phyloP scores from a whole-genome alignment of 2,113 vertebrate species.

The Datnioides undecimradiatus region DNA sequence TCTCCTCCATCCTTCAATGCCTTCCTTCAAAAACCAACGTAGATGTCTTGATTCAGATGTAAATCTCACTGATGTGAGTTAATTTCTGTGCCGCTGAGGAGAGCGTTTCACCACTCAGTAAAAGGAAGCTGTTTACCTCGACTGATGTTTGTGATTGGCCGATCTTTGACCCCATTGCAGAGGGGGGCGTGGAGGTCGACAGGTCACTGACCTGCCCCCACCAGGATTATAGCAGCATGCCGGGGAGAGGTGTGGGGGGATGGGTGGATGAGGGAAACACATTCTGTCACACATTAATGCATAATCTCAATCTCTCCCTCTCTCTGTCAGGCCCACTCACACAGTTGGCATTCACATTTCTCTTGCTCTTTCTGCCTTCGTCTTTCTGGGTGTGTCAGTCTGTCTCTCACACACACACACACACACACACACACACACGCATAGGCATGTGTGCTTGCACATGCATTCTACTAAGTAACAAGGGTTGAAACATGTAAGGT shows the following conservation, averaged over 20 bases:
- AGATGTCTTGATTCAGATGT: background rate
- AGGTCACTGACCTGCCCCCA: conserved; percentile 46
- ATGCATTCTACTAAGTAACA: background rate
- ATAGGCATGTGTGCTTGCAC: background rate
- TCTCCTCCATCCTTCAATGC: background rate
- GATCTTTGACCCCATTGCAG: conserved; percentile 55
- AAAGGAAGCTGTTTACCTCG: conserved; percentile 26
- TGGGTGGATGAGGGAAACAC: conserved; percentile 39
- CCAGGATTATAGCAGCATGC: conserved; percentile 54
- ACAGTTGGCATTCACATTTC: conserved; percentile 47
- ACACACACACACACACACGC: background rate
- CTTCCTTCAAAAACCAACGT: background rate
- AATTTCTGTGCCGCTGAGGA: background rate
- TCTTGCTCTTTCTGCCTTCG: conserved; percentile 16
- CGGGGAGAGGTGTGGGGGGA: conserved; percentile 47
- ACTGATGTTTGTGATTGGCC: conserved; percentile 42
- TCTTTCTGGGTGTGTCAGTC: conserved; percentile 14
- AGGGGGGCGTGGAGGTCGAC: conserved; percentile 27
- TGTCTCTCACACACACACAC: background rate
- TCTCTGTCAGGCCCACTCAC: conserved; percentile 24
- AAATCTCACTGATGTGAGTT: conserved; percentile 4
- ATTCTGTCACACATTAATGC: conserved; percentile 47
- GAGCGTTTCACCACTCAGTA: background rate
- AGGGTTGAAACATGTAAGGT: background rate
- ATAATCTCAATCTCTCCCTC: conserved; percentile 49